phyloP scores from a whole-genome alignment of 2,113 vertebrate species.

The Mormyrus lacerda region DNA sequence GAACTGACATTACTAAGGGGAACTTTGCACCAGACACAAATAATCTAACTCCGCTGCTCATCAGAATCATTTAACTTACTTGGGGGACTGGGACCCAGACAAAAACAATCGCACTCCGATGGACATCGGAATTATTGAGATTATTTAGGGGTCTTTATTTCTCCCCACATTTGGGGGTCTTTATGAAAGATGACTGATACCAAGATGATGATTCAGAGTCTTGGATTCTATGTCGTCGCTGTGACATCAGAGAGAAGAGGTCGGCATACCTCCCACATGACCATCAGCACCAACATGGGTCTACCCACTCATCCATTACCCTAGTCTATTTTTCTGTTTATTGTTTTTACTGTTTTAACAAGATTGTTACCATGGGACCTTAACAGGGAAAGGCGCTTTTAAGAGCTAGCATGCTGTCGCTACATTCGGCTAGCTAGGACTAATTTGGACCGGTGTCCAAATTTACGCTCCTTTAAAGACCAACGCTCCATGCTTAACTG shows the following conservation, averaged over 20 bases:
- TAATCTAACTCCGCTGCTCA: constrained; percentile 40
- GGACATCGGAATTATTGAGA: constrained; percentile 34
- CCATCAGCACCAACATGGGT: not conserved
- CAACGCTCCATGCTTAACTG: not conserved
- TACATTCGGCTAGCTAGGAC: not conserved
- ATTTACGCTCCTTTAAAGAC: not conserved
- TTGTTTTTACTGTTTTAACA: not conserved
- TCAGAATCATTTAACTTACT: constrained; percentile 24
- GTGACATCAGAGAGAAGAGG: not conserved
- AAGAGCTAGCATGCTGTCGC: not conserved
- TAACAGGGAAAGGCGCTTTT: not conserved
- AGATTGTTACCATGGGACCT: not conserved
- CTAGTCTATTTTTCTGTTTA: not conserved
- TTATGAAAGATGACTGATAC: constrained; percentile 28
- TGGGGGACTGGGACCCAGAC: not conserved
- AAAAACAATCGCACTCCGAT: constrained; percentile 42
- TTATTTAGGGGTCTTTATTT: not conserved
- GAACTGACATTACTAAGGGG: constrained; percentile 10
- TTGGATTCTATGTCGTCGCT: constrained; percentile 28
- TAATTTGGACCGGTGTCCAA: too few relatives aligned
- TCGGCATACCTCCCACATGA: not conserved
- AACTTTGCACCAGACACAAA: constrained; percentile 27
- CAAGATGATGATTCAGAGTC: constrained; percentile 32
- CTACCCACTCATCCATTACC: not conserved
- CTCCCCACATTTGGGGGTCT: not conserved